Percentiles rank a stretch among this genome's conserved stretches.
These are phyloP conservation scores for Zaprionus taronus DNA, from an alignment of 1,140 invertebrate species.

Conservation along the genomic window DNA sequence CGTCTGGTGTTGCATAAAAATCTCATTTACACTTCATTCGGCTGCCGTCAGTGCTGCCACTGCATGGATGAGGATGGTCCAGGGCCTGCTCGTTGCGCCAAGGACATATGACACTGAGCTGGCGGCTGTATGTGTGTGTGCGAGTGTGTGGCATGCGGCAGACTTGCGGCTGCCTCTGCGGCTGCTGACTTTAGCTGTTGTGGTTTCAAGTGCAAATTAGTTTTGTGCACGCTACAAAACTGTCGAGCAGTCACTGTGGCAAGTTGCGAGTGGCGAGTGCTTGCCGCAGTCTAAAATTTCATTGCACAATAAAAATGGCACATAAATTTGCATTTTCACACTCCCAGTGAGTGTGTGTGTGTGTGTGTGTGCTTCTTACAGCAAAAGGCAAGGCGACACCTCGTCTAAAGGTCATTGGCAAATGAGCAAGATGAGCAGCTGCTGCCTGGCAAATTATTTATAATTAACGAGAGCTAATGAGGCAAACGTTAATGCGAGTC, in stretches of 20 bases:
- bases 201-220: slow-evolving; percentile 77
- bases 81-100: neutral
- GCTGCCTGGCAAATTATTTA: neutral
- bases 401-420: slow-evolving; percentile 13
- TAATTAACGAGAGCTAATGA: slow-evolving; percentile 18
- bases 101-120: slow-evolving; percentile 52
- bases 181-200: slow-evolving; percentile 50
- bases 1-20: slow-evolving; percentile 76
- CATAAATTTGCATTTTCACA: slow-evolving; percentile 61
- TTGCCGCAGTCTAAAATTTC: slow-evolving; percentile 46
- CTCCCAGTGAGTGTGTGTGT: neutral
- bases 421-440: neutral
- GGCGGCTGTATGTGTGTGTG: slow-evolving; percentile 4
- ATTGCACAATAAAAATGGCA: slow-evolving; percentile 44
- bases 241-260: slow-evolving; percentile 27
- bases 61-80: slow-evolving; percentile 4
- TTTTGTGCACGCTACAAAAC: slow-evolving; percentile 57
- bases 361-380: neutral
- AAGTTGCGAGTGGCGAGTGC: slow-evolving; percentile 9
- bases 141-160: slow-evolving; percentile 21
- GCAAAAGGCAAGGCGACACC: slow-evolving; percentile 9
- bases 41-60: neutral
- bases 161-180: slow-evolving; percentile 52
- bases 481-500: neutral
- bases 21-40: slow-evolving; percentile 69